Percentiles rank a stretch among this genome's conserved stretches.
phyloP scores from a whole-genome alignment of 2,113 vertebrate species.

The Vulpes lagopus region DNA sequence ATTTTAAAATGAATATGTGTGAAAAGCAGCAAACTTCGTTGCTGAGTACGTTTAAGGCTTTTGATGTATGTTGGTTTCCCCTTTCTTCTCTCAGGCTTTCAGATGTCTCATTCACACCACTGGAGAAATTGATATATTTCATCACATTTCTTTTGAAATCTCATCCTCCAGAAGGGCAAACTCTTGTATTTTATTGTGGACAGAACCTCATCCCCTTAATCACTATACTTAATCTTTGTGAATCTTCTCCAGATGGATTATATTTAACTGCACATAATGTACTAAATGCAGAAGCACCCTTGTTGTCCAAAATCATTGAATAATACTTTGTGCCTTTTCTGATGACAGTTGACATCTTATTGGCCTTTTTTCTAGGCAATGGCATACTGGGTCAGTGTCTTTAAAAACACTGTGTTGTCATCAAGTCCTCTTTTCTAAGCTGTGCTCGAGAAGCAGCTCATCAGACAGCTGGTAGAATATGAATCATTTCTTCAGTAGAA shows the following conservation, averaged over 20 bases:
- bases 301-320: not conserved
- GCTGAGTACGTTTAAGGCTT: not conserved
- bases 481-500: not conserved
- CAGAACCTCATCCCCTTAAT: not conserved
- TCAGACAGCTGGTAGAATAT: not conserved
- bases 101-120: not conserved
- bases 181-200: not conserved
- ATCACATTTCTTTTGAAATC: not conserved
- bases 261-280: not conserved
- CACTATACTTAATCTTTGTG: not conserved
- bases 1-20: not conserved
- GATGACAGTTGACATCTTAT: not conserved
- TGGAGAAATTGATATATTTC: not conserved
- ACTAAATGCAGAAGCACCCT: not conserved
- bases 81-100: not conserved
- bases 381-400: not conserved
- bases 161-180: not conserved
- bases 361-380: slow-evolving; percentile 6
- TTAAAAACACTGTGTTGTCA: slow-evolving; percentile 19
- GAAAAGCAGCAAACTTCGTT: not conserved
- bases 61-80: not conserved
- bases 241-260: not conserved
- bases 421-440: not conserved
- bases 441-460: not conserved
- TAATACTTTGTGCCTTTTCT: slow-evolving; percentile 56